phyloP scores from a whole-genome alignment of 1,140 invertebrate genomes.

The Mesaphorura yosii region DNA sequence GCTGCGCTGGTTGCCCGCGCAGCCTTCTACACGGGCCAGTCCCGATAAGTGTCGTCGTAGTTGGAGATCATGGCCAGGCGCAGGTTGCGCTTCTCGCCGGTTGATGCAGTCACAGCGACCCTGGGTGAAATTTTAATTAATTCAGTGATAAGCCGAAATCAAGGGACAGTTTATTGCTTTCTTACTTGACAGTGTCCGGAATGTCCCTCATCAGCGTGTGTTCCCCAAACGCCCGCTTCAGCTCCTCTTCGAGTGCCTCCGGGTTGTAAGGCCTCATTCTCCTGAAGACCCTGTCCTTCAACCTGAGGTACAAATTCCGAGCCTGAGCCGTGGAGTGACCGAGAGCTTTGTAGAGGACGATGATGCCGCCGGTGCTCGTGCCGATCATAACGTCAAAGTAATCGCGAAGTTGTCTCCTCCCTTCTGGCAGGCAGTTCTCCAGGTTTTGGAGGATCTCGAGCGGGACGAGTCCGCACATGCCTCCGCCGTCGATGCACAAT shows the following conservation, averaged over 20 bases:
- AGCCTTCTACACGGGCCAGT: neutral
- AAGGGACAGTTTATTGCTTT: no score
- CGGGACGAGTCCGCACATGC: constrained; percentile 44
- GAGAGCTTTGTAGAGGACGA: constrained; percentile 42
- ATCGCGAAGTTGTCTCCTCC: constrained; percentile 35
- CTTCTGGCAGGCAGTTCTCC: constrained; percentile 32
- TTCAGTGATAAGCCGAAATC: no score
- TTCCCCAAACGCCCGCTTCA: neutral
- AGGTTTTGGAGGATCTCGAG: constrained; percentile 42
- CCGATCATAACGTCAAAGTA: constrained; percentile 53
- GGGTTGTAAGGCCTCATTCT: neutral
- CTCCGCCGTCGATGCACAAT: constrained; percentile 46
- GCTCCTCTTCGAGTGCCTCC: neutral
- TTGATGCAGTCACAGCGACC: neutral
- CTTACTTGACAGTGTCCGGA: no score
- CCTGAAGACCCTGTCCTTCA: constrained; percentile 1
- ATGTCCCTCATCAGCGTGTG: neutral
- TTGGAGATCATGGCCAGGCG: neutral
- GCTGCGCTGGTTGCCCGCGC: neutral
- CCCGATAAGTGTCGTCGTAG: neutral
- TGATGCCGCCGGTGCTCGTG: constrained; percentile 52
- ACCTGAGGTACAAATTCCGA: constrained; percentile 1
- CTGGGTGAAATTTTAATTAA: no score
- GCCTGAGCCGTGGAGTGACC: constrained; percentile 29
- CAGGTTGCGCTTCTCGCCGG: neutral